phyloP scores from a whole-genome alignment of 2,888 invertebrate species.

The Drosophila merina region DNA sequence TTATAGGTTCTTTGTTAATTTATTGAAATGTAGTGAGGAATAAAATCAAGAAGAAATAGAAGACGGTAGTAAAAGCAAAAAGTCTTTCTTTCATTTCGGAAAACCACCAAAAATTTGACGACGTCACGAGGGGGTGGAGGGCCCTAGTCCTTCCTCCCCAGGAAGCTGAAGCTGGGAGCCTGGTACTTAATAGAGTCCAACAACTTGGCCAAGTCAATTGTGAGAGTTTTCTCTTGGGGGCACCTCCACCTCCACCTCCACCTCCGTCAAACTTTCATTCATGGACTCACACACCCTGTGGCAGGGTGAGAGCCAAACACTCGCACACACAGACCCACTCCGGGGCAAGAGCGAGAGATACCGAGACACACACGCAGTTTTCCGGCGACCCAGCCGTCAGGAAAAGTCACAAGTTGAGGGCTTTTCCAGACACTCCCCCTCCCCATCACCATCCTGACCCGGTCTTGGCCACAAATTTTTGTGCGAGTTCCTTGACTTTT shows the following conservation, averaged over 20 bases:
- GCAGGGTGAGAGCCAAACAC: conserved; percentile 17
- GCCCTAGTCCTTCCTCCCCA: not conserved
- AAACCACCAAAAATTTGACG: conserved; percentile 21
- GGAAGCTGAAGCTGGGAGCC: conserved; percentile 64
- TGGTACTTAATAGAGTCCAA: conserved; percentile 75
- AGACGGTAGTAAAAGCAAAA: conserved; percentile 23
- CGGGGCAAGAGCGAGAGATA: conserved; percentile 18
- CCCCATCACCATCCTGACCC: not conserved
- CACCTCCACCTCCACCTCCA: not conserved
- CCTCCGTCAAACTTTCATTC: conserved; percentile 59
- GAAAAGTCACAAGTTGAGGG: conserved; percentile 60
- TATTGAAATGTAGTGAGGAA: conserved; percentile 72
- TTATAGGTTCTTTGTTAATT: conserved; percentile 67
- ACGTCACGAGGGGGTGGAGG: conserved; percentile 15
- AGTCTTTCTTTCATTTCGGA: conserved; percentile 5
- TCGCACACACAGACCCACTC: conserved; percentile 10
- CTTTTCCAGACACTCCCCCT: conserved; percentile 3
- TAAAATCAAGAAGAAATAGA: conserved; percentile 70
- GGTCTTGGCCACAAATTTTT: not conserved
- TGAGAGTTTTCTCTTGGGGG: conserved; percentile 14
- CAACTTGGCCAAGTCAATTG: conserved; percentile 52
- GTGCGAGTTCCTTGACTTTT: conserved; percentile 77
- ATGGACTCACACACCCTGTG: conserved; percentile 29
- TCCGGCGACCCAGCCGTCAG: conserved; percentile 66
- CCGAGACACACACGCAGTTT: conserved; percentile 51